These are phyloP conservation scores for Tauraco erythrolophus DNA, from an alignment of 2,113 vertebrate species.

Conservation along the genomic window DNA sequence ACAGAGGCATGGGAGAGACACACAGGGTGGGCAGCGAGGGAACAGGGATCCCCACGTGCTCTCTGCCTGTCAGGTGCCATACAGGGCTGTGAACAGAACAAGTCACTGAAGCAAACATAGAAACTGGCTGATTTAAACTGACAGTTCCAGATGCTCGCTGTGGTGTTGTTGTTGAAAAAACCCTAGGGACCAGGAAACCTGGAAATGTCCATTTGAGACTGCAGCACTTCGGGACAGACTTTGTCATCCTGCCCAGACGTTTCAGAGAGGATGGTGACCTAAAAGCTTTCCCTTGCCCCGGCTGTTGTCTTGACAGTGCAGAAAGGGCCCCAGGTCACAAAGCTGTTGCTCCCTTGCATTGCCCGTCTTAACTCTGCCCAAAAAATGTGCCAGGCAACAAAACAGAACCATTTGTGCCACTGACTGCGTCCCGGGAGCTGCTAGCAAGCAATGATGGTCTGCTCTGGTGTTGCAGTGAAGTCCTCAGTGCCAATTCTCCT, in stretches of 20 bases:
- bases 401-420: background rate
- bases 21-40: rapidly evolving
- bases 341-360: background rate
- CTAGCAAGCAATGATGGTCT: background rate
- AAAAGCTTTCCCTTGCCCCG: background rate
- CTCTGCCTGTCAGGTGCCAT: background rate
- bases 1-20: background rate
- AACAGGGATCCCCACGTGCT: background rate
- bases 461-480: background rate
- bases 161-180: rapidly evolving
- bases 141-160: background rate
- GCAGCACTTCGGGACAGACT: rapidly evolving
- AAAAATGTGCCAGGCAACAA: background rate
- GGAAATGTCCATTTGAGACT: background rate
- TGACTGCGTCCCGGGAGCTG: background rate
- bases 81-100: rapidly evolving
- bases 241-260: background rate
- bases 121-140: background rate
- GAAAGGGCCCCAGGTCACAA: background rate
- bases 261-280: background rate
- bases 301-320: background rate
- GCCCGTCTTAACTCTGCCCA: background rate
- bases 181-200: background rate
- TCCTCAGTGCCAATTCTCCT: background rate
- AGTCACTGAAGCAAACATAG: background rate